Conservation (phyloP, 2,797 vertebrate genomes). For the Danio tinwini region DNA sequence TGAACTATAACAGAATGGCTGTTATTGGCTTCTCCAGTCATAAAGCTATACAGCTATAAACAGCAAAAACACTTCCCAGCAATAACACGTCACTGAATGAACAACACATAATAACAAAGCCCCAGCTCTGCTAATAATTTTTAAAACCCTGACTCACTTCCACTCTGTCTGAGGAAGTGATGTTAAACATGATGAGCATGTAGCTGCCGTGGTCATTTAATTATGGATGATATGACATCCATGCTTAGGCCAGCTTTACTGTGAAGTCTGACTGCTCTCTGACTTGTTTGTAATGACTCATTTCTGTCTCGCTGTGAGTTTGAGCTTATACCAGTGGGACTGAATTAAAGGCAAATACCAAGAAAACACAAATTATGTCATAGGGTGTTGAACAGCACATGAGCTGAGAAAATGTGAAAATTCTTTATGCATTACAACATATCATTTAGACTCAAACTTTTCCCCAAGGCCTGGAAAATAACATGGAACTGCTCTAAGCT, state of each 20-base stretch:
- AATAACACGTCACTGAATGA: background rate
- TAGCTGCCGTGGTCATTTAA: background rate
- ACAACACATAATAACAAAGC: background rate
- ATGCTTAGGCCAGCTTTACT: conserved; percentile 21
- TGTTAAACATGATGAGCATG: conserved; percentile 13
- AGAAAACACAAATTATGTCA: conserved; percentile 24
- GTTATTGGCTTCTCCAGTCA: conserved; percentile 35
- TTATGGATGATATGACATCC: conserved; percentile 13
- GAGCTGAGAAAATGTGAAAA: background rate
- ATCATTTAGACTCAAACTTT: conserved; percentile 1
- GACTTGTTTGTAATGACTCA: conserved; percentile 35
- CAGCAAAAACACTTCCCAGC: conserved; percentile 9
- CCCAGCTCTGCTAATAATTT: background rate
- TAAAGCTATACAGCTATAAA: conserved; percentile 40
- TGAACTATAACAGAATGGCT: conserved; percentile 23
- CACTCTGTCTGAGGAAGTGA: conserved; percentile 12
- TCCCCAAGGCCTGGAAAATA: conserved; percentile 9
- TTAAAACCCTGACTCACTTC: background rate
- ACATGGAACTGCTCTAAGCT: background rate
- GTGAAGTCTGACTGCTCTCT: conserved; percentile 17
- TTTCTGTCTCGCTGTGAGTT: conserved; percentile 23
- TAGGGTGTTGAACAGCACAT: conserved; percentile 32
- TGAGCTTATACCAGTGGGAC: background rate
- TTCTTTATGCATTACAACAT: conserved; percentile 20
- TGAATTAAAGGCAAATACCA: background rate